Conservation (phyloP, 2,888 invertebrate genomes). For the Drosophila lutescens region DNA sequence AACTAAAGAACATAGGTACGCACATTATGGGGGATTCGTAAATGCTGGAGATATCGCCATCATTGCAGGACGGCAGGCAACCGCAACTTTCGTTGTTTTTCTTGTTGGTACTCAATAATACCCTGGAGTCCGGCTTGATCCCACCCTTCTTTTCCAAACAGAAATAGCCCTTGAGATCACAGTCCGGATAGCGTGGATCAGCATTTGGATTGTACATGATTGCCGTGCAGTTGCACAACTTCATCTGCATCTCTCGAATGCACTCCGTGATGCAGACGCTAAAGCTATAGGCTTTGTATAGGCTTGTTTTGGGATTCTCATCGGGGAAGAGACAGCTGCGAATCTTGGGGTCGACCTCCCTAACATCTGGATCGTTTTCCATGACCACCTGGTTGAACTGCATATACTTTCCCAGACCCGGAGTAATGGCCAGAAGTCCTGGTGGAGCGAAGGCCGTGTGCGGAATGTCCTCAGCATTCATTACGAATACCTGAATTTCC, state of each 20-base stretch:
- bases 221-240: constrained; percentile 88
- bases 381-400: constrained; percentile 86
- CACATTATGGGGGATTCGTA: constrained; percentile 34
- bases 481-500: constrained; percentile 64
- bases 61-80: constrained; percentile 89
- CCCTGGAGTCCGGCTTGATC: constrained; percentile 83
- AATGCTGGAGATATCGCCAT: constrained; percentile 87
- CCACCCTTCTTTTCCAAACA: constrained; percentile 85
- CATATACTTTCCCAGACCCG: constrained; percentile 59
- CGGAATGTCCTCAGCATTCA: constrained; percentile 82
- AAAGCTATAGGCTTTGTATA: constrained; percentile 89
- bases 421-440: constrained; percentile 35
- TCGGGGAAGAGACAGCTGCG: constrained; percentile 89
- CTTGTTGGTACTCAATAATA: constrained; percentile 80
- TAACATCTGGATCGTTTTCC: constrained; percentile 88
- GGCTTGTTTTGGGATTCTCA: constrained; percentile 86
- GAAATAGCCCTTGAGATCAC: constrained; percentile 87
- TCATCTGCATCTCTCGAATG: constrained; percentile 86
- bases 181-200: constrained; percentile 77
- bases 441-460: constrained; percentile 65
- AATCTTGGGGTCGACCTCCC: constrained; percentile 86
- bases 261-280: constrained; percentile 90
- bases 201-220: constrained; percentile 87
- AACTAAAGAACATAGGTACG: background rate
- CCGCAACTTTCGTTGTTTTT: constrained; percentile 84